Base-by-base conservation (phyloP, 2,888 invertebrate genomes). In the Megalurothrips usitatus region DNA sequence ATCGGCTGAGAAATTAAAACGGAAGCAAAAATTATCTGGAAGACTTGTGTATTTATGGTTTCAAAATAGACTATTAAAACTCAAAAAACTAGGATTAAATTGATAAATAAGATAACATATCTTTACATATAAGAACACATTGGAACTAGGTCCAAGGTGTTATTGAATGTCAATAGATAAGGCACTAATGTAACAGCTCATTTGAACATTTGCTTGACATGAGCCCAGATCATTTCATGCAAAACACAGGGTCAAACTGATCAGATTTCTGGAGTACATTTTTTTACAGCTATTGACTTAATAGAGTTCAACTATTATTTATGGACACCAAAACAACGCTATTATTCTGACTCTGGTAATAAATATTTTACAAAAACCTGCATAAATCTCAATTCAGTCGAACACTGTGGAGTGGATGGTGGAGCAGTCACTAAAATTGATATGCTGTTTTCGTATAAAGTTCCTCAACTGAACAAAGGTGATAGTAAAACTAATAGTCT, bases 1-100 rank as follows among this genome's bases (percentile, higher is more conserved):
- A 4, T 43, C 6, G 34, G 17, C 58, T 58, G n/a, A 58, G 58
- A 58, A 8, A 58, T n/a, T 58, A 58, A n/a, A 14, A 58, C 1
- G 58, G n/a, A 17, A 58, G 19, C 11, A 58, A 58, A 58, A 12
- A 9, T 75, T 26, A 23, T 75, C 23, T 75, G 68, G 68, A 75
- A 75, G 68, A 75, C 68, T 26, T 26, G 23, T n/a, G 23, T 75
- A 10, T 75, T 75, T 26, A 75, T 12, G n/a, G 68, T 75, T 26
- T 12, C 12, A 75, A 75, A 75, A 75, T 75, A 75, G 68, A 75
- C 68, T 75, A 75, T 75, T 23, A 23, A 75, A 75, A 75, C 23
- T 75, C 68, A 75, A 75, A n/a, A 26, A 75, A 26, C 12, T 75
- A 11, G 68, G 34, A 43, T 43, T 43, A 43, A 6, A 43, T 4